Base-by-base conservation (phyloP, 2,113 vertebrate species). In the Nothobranchius kuhntae region DNA sequence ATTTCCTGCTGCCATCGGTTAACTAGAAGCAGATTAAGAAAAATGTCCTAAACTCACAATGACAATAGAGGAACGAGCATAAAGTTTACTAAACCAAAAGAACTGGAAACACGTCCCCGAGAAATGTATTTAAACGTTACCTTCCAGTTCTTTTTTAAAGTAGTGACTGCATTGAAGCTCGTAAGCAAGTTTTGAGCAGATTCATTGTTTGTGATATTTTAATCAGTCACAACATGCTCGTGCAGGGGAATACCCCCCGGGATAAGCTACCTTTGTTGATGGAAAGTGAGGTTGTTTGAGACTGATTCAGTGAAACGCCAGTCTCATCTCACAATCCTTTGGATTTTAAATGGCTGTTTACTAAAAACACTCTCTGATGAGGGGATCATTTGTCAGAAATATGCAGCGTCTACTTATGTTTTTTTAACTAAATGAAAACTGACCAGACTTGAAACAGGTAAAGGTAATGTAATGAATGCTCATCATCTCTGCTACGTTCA, bases 1-100 rank as follows among this genome's bases (percentile, higher is more conserved):
- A 82, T 83, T 93, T 92, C 91, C 92, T 91, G 62, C 82, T 85
- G 84, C 85, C 82, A 78, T 7, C 0, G 78, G 86, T 88, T 88
- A 86, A 89, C 77, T 45, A 88, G 75, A 69, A 87, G 52, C 83
- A 89, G 86, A 89, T 88, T 88, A 90, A 75, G 80, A 82, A 75
- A 90, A 86, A 86, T 74, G 54, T 47, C 63, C 74, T 72, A 45
- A 72, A 86, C 73, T 77, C 73, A 73, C 56, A 66, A 24, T 79
- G 83, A 80, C 89, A 86, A 84, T 56, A 26, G 13, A 65, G 61
- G 61, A 68, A 73, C 56, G 61, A 68, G 58, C 56, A 17, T 45
- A 35, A 54, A 55, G 42, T 73, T 66, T 53, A 45, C 30, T 44
- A 53, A 61, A 53, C 15, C 45, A 7, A 60, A 50, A 48, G 53